Conservation (phyloP, 2,113 vertebrate genomes). For the Plectropomus leopardus region DNA sequence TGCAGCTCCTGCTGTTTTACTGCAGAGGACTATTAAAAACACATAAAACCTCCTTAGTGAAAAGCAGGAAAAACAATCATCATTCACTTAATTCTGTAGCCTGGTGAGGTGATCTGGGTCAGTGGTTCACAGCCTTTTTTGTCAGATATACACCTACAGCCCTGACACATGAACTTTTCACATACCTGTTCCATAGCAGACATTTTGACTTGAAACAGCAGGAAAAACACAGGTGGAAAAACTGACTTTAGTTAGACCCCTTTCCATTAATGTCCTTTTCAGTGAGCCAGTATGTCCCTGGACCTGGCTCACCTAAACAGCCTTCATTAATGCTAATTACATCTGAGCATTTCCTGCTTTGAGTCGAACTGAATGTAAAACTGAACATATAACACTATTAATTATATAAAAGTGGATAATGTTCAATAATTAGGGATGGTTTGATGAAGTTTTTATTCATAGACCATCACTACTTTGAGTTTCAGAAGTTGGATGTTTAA, state of each 20-base stretch:
- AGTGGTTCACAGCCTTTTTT: constrained; percentile 5
- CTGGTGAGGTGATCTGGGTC: background rate
- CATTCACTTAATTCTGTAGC: background rate
- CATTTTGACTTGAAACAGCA: background rate
- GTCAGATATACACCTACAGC: background rate
- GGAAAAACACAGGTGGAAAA: constrained; percentile 2
- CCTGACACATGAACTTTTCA: background rate
- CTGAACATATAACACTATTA: background rate
- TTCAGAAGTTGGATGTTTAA: background rate
- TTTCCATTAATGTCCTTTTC: background rate
- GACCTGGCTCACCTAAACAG: background rate
- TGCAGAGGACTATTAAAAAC: background rate
- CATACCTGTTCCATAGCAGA: background rate
- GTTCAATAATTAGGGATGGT: background rate
- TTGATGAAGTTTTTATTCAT: background rate
- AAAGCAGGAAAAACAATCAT: constrained; percentile 9
- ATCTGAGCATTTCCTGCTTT: background rate
- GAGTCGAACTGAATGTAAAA: background rate
- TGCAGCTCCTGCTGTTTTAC: constrained; percentile 2
- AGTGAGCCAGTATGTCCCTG: background rate
- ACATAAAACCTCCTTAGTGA: constrained; percentile 8
- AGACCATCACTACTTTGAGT: background rate
- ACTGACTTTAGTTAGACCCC: background rate
- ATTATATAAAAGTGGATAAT: background rate
- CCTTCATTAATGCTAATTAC: background rate